Evolutionary conservation across 2,113 vertebrate genomes (phyloP).

Genomic region (Marmota monax): DNA sequence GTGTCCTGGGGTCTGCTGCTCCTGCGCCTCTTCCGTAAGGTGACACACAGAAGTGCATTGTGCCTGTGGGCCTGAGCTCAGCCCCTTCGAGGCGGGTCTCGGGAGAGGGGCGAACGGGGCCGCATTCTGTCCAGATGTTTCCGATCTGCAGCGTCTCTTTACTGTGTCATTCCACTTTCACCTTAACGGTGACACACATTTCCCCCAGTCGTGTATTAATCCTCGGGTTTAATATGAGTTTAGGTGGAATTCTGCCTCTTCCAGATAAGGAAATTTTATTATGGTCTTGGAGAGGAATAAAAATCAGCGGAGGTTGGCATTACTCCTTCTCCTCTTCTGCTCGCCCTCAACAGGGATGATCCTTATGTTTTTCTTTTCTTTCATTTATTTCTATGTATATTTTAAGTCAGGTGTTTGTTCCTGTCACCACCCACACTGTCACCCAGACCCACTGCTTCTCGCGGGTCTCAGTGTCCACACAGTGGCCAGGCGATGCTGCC

Average conservation of each 20-base stretch:
- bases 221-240: conserved; percentile 58
- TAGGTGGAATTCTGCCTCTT: conserved; percentile 77
- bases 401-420: conserved; percentile 61
- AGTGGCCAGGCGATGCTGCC: conserved; percentile 77
- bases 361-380: neutral
- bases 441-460: neutral
- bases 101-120: conserved; percentile 85
- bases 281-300: conserved; percentile 43
- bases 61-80: conserved; percentile 85
- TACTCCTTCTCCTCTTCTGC: neutral
- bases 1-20: conserved; percentile 71
- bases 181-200: conserved; percentile 82
- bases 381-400: neutral
- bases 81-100: conserved; percentile 85
- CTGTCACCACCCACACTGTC: too few species aligned
- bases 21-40: conserved; percentile 84
- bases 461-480: conserved; percentile 74
- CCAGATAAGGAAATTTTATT: conserved; percentile 81
- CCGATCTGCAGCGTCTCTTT: conserved; percentile 84
- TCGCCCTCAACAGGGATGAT: neutral
- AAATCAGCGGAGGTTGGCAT: conserved; percentile 30
- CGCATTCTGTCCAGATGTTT: conserved; percentile 86
- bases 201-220: conserved; percentile 81
- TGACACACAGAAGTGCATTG: conserved; percentile 86
- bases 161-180: conserved; percentile 85